These are phyloP conservation scores for Chaetorhynchus papuensis DNA, from an alignment of 2,113 vertebrate species.

Conservation along the genomic window DNA sequence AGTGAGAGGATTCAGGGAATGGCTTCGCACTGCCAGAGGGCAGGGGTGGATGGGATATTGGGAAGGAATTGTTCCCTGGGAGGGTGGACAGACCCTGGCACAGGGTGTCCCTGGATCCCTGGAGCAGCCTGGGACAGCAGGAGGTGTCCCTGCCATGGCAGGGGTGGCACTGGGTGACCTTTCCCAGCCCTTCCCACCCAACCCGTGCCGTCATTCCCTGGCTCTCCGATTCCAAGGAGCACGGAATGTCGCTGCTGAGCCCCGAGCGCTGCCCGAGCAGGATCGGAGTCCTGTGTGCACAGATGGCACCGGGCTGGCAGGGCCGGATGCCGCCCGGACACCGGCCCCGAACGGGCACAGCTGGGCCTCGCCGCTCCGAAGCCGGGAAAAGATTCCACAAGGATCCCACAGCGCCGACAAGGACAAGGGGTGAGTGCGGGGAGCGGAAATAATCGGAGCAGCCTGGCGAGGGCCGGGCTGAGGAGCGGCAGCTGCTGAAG, in stretches of 20 bases:
- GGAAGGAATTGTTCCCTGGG: background rate
- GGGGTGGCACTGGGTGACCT: background rate
- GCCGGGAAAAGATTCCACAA: fast-evolving
- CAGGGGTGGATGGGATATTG: background rate
- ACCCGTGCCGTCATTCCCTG: fast-evolving
- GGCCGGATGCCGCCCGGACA: background rate
- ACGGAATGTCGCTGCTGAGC: background rate
- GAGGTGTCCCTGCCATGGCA: background rate
- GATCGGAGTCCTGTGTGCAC: background rate
- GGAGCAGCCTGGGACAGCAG: fast-evolving
- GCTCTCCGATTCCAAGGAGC: no score
- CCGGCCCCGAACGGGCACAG: fast-evolving
- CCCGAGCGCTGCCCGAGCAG: fast-evolving
- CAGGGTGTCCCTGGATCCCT: background rate
- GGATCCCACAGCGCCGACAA: fast-evolving
- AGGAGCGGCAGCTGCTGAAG: background rate
- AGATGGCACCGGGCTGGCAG: background rate
- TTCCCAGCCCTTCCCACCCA: background rate
- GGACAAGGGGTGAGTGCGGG: background rate
- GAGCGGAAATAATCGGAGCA: background rate
- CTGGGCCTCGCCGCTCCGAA: background rate
- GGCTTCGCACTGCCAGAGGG: background rate
- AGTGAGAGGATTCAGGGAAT: background rate
- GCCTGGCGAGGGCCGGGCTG: background rate
- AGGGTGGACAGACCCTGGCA: background rate